Evolutionary conservation across 2,113 vertebrate species (phyloP), one percentile per base, ranked within the genome.

Genomic region (Prionailurus viverrinus): DNA sequence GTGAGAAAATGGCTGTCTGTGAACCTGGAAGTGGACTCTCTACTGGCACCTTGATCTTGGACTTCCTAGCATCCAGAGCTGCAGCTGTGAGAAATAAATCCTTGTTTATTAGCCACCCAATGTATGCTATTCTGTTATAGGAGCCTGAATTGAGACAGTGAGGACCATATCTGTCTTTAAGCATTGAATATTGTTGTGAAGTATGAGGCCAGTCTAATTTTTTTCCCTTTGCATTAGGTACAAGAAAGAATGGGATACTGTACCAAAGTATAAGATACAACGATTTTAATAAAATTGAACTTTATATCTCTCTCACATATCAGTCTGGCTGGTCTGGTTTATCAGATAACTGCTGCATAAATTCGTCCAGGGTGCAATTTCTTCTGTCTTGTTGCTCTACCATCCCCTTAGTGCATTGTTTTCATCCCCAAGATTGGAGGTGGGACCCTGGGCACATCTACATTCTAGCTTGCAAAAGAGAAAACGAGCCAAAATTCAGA

Each of bases 111-210:
- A 76, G 58, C 61, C 29, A 90, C 29, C 10, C 21, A 23, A 15
- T 45, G 7, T 45, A 53, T 53, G 11, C 12, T 48, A 12, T 90
- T 90, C 36, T 95, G 11, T 55, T 58, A 23, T 29, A 48, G 31
- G 13, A 71, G 65, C 65, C 51, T 33, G 21, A 31, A 45, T 29
- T 27, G 41, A 95, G 81, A 71, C 5, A 48, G 14, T 73, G 41
- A 51, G 41, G 66, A 41, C 55, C 19, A 31, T 10, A 45, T 48
- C n/a, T 89, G 29, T 95, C 39, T 87, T 82, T 10, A n/a, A 87
- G 53, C n/a, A n/a, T 39, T 61, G 78, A 89, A n/a, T 89, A 80
- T 89, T 83, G 14, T 55, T 93, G 69, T 71, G 5, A 96, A 87
- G 23, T 31, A 48, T 41, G 83, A 84, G 19, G 31, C 31, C 71